Evolutionary conservation across 2,888 invertebrate species (phyloP).

Genomic region (Willowsia nigromaculata): DNA sequence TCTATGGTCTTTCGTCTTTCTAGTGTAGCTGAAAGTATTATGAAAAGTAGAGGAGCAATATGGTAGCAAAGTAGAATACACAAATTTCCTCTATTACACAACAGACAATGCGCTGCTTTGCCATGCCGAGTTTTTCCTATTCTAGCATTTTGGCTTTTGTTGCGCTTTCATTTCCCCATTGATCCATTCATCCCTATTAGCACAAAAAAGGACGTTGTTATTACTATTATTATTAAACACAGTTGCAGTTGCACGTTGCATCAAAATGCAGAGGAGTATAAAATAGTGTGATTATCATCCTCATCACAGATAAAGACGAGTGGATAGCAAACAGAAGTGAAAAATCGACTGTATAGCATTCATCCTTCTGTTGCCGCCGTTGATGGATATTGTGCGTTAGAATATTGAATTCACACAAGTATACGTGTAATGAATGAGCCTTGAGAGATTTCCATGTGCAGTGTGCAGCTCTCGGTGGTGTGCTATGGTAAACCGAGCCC

Average conservation of each 20-base stretch:
- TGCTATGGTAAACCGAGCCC: slow-evolving; percentile 26
- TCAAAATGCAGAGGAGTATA: background rate
- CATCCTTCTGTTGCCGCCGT: background rate
- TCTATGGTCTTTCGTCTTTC: slow-evolving; percentile 26
- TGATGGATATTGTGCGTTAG: background rate
- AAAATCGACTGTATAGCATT: slow-evolving; percentile 36
- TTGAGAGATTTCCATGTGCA: slow-evolving; percentile 32
- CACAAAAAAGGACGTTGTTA: slow-evolving; percentile 49
- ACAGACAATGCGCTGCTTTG: background rate
- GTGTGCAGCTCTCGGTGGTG: background rate
- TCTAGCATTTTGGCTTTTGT: slow-evolving; percentile 17
- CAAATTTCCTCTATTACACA: slow-evolving; percentile 42
- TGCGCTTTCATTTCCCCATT: slow-evolving; percentile 63
- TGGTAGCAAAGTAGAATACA: background rate
- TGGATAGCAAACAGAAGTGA: slow-evolving; percentile 58
- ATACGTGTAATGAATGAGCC: slow-evolving; percentile 34
- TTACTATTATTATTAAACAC: slow-evolving; percentile 44
- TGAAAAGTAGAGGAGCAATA: background rate
- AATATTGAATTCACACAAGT: slow-evolving; percentile 2
- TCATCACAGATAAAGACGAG: slow-evolving; percentile 31
- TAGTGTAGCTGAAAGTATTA: background rate
- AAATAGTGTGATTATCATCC: background rate
- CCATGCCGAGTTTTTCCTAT: background rate
- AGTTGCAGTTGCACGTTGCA: slow-evolving; percentile 43
- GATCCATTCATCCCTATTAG: slow-evolving; percentile 65